Conservation (phyloP, 2,888 invertebrate genomes). For the Plebejus melissa region DNA sequence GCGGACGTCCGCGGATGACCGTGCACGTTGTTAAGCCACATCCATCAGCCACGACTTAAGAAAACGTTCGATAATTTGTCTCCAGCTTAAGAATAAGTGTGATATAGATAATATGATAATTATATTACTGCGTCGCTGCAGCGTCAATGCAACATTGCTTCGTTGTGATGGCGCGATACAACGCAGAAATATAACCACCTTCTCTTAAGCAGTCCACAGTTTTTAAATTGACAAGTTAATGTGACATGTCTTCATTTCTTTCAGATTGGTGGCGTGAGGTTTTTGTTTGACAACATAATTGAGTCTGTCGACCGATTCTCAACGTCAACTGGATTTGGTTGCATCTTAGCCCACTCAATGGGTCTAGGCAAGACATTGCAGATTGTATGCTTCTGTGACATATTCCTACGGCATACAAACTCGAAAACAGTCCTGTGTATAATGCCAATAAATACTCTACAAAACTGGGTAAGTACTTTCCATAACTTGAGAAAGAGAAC, state of each 20-base stretch:
- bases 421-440: slow-evolving; percentile 95
- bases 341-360: slow-evolving; percentile 99
- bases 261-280: slow-evolving; percentile 94
- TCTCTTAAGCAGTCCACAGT: no score
- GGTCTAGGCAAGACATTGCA: slow-evolving; percentile 99
- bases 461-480: slow-evolving; percentile 88
- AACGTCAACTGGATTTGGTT: slow-evolving; percentile 95
- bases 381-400: slow-evolving; percentile 97
- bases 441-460: slow-evolving; percentile 98
- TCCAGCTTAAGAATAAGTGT: no score
- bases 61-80: no score
- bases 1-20: no score
- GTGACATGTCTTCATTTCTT: slow-evolving; percentile 40
- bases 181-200: no score
- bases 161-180: no score
- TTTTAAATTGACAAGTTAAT: not conserved
- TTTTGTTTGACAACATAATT: slow-evolving; percentile 97
- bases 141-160: no score
- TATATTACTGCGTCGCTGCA: no score
- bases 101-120: no score
- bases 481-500: not conserved
- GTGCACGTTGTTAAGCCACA: no score
- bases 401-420: slow-evolving; percentile 93
- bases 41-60: no score
- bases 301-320: slow-evolving; percentile 94